These are phyloP conservation scores for Ibidorhyncha struthersii DNA, from an alignment of 2,113 vertebrate genomes.

Conservation along the genomic window DNA sequence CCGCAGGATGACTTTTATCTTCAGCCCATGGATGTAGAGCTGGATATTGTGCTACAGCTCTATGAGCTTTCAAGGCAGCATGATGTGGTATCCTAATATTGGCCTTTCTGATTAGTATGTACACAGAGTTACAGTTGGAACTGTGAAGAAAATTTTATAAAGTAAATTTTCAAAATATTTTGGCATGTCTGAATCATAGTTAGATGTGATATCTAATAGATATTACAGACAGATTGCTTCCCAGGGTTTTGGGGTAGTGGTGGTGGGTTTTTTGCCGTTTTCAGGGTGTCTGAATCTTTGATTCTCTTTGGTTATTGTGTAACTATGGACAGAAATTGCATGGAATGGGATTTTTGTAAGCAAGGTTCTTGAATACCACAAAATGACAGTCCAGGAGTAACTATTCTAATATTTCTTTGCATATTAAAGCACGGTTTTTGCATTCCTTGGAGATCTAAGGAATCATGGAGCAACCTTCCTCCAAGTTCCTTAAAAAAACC, in stretches of 20 bases:
- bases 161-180: background rate
- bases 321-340: background rate
- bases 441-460: background rate
- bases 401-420: background rate
- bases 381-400: background rate
- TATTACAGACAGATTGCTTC: background rate
- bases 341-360: background rate
- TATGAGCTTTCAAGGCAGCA: background rate
- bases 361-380: background rate
- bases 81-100: background rate
- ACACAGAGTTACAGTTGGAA: background rate
- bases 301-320: background rate
- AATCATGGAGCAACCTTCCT: background rate
- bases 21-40: background rate
- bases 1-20: background rate
- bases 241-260: background rate
- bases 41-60: background rate
- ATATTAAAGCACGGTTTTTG: background rate
- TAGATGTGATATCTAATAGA: background rate
- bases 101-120: background rate
- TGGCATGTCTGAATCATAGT: background rate
- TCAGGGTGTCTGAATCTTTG: background rate
- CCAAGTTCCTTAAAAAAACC: background rate
- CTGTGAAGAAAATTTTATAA: background rate
- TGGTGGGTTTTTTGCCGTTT: background rate